Evolutionary conservation across 2,113 vertebrate genomes (phyloP).

Genomic region (Bettongia penicillata): DNA sequence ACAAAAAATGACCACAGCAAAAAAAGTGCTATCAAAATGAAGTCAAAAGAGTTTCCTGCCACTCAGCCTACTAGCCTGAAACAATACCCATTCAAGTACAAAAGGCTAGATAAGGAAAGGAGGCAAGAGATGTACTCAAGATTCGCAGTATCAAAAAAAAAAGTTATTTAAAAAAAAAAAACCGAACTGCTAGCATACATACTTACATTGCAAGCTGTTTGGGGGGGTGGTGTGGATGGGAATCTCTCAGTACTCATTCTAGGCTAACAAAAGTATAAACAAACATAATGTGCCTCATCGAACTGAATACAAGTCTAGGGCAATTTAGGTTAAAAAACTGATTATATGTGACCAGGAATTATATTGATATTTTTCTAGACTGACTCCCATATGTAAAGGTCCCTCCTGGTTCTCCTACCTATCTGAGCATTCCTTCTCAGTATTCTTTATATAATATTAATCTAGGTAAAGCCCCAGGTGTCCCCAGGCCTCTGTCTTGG

Average conservation of each 20-base stretch:
- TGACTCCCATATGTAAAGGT: background rate
- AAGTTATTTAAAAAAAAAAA: background rate
- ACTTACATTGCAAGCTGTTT: background rate
- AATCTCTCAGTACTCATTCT: background rate
- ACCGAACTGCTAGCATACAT: background rate
- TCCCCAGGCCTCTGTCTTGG: background rate
- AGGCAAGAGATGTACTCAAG: background rate
- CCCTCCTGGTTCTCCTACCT: background rate
- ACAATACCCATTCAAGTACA: background rate
- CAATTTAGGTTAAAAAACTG: background rate
- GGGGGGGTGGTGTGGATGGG: rapidly evolving
- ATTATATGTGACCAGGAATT: background rate
- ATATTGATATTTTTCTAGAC: background rate
- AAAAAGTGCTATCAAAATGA: background rate
- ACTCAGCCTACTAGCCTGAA: background rate
- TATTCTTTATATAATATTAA: background rate
- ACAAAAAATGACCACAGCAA: background rate
- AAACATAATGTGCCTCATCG: background rate
- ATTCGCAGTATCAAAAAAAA: background rate
- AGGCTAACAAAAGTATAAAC: background rate
- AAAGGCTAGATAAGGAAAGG: background rate
- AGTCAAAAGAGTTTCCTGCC: background rate
- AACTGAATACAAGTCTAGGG: background rate
- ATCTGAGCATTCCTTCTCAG: background rate
- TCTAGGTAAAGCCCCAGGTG: background rate